Conservation (phyloP, 2,113 vertebrate species). For the Podarcis raffonei region DNA sequence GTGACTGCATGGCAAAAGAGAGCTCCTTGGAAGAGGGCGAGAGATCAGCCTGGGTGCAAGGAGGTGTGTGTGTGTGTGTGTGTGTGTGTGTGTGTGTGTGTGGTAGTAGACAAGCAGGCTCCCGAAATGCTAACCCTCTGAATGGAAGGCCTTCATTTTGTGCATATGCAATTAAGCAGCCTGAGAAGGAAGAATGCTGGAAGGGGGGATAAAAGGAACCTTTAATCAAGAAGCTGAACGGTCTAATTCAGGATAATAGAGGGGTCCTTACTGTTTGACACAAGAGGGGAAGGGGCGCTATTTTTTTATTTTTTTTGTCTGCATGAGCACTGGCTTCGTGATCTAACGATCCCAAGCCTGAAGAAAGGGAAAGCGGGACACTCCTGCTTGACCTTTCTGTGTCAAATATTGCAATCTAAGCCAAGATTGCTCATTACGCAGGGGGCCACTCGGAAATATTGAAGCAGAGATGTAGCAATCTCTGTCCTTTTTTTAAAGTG, state of each 20-base stretch:
- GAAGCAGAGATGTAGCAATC: neutral
- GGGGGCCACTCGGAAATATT: neutral
- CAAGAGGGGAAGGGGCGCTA: constrained; percentile 58
- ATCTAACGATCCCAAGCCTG: constrained; percentile 56
- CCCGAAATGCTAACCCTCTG: constrained; percentile 83
- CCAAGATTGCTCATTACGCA: constrained; percentile 27
- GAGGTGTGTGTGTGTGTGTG: constrained; percentile 28
- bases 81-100: constrained; percentile 38
- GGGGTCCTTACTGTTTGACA: constrained; percentile 70
- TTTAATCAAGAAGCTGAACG: constrained; percentile 73
- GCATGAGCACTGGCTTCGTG: constrained; percentile 56
- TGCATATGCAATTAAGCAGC: constrained; percentile 79
- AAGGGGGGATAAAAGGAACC: constrained; percentile 69
- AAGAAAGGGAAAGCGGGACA: constrained; percentile 56
- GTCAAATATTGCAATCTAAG: constrained; percentile 50
- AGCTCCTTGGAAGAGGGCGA: constrained; percentile 12
- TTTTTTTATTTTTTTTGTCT: constrained; percentile 53
- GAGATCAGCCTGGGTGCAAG: constrained; percentile 47
- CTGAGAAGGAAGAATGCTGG: constrained; percentile 74
- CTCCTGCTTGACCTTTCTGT: constrained; percentile 62
- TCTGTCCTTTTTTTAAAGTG: neutral
- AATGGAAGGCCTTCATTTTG: constrained; percentile 82
- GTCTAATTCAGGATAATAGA: constrained; percentile 79
- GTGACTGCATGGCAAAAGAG: constrained; percentile 33
- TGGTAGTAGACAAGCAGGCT: constrained; percentile 82